Conservation (phyloP, 2,797 vertebrate genomes). For the Phaenicophaeus curvirostris region DNA sequence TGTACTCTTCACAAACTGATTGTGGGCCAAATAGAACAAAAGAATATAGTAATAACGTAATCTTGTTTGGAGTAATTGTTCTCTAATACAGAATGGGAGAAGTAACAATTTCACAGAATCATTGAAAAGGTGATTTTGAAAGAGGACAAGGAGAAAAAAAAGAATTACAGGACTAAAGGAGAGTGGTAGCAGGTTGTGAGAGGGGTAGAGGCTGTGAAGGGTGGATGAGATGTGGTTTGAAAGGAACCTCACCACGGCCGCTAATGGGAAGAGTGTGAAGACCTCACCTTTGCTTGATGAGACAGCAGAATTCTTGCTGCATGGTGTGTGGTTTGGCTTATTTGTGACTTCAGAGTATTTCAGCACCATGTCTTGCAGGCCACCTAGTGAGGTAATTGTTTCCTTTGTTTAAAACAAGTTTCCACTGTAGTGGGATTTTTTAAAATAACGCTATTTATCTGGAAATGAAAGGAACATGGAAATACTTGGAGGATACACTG, state of each 20-base stretch:
- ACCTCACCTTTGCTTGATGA: not conserved
- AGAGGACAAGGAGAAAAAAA: not conserved
- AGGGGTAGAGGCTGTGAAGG: not conserved
- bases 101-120: not conserved
- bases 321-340: not conserved
- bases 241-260: not conserved
- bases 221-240: not conserved
- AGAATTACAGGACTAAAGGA: accelerated
- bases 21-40: not conserved
- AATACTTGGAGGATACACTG: not conserved
- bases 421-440: not conserved
- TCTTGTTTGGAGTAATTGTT: not conserved
- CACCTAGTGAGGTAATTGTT: not conserved
- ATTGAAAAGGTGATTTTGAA: not conserved
- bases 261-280: not conserved
- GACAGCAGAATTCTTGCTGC: not conserved
- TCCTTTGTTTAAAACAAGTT: constrained; percentile 5
- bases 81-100: not conserved
- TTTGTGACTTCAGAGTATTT: not conserved
- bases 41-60: not conserved
- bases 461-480: not conserved
- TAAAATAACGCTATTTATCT: not conserved
- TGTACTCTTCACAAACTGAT: not conserved
- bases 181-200: not conserved
- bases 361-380: not conserved